Conservation (phyloP, 1,140 invertebrate genomes). For the Nixonia krombeini region DNA sequence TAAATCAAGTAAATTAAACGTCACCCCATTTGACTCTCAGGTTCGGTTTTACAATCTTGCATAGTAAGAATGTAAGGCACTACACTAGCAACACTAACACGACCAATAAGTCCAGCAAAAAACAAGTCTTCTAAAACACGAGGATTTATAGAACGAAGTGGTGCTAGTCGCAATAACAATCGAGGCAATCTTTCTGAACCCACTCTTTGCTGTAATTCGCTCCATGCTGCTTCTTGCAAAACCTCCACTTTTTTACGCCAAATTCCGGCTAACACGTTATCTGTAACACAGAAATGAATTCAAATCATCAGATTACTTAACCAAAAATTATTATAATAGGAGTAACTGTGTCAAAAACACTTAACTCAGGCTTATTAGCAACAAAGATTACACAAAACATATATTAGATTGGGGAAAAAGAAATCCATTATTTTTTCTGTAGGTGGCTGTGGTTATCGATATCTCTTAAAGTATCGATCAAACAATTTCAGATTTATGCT, state of each 20-base stretch:
- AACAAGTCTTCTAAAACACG: conserved; percentile 92
- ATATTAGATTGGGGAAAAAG: too few relatives aligned
- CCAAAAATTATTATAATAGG: too few relatives aligned
- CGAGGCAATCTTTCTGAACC: conserved; percentile 77
- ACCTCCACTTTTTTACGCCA: conserved; percentile 75
- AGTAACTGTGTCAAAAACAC: too few relatives aligned
- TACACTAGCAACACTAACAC: conserved; percentile 91
- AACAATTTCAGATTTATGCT: too few relatives aligned
- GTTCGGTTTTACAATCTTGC: conserved; percentile 71
- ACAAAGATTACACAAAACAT: too few relatives aligned
- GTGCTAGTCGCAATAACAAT: conserved; percentile 82
- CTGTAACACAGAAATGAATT: conserved; percentile 43
- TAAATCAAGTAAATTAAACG: too few relatives aligned
- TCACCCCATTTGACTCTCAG: conserved; percentile 67
- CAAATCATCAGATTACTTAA: too few relatives aligned
- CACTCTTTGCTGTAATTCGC: conserved; percentile 78
- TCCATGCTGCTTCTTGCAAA: conserved; percentile 82
- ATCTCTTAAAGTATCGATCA: too few relatives aligned
- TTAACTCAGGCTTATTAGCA: too few relatives aligned
- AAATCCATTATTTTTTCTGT: too few relatives aligned
- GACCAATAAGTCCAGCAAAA: conserved; percentile 92
- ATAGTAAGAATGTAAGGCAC: conserved; percentile 93
- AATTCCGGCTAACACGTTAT: conserved; percentile 63
- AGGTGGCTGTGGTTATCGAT: too few relatives aligned
- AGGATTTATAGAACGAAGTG: conserved; percentile 83